A percentile compares a stretch with the other conserved stretches of the same genome.
Conservation (phyloP, 2,888 invertebrate species). For the Aspidapion aeneum region DNA sequence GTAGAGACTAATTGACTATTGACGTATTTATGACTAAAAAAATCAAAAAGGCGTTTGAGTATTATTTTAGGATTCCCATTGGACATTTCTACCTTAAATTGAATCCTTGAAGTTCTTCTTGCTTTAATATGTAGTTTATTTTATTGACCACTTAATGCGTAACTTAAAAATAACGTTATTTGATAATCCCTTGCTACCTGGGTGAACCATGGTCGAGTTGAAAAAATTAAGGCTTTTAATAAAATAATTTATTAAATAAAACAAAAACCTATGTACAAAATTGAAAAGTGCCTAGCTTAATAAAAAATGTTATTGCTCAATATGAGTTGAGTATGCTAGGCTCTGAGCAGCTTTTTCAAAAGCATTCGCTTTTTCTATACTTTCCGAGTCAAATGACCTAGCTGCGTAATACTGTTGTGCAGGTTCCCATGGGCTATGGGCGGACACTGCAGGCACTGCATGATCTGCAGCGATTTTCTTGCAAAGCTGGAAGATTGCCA, state of each 20-base stretch:
- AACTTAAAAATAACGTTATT: too few relatives aligned
- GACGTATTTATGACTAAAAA: too few relatives aligned
- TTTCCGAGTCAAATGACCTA: constrained; percentile 15
- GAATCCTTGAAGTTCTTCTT: too few relatives aligned
- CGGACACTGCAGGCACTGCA: constrained; percentile 50
- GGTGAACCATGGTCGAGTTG: too few relatives aligned
- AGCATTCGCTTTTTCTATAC: not conserved
- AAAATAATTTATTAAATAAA: not conserved
- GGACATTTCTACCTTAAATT: too few relatives aligned
- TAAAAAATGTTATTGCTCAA: not conserved
- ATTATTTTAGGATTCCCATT: too few relatives aligned
- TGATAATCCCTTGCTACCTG: too few relatives aligned
- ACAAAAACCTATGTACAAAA: not conserved
- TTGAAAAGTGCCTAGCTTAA: not conserved
- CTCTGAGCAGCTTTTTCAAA: not conserved
- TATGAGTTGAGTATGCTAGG: not conserved
- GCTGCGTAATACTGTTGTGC: constrained; percentile 20
- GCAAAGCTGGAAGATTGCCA: constrained; percentile 85
- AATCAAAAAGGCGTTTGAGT: too few relatives aligned
- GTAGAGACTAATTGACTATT: too few relatives aligned
- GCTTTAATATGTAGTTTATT: too few relatives aligned
- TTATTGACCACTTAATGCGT: too few relatives aligned
- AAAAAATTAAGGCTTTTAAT: too few relatives aligned
- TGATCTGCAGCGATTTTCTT: constrained; percentile 81
- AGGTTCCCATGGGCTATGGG: constrained; percentile 24